These are phyloP conservation scores for Hafferia zeledoni DNA, from an alignment of 2,797 vertebrate genomes.

Conservation along the genomic window DNA sequence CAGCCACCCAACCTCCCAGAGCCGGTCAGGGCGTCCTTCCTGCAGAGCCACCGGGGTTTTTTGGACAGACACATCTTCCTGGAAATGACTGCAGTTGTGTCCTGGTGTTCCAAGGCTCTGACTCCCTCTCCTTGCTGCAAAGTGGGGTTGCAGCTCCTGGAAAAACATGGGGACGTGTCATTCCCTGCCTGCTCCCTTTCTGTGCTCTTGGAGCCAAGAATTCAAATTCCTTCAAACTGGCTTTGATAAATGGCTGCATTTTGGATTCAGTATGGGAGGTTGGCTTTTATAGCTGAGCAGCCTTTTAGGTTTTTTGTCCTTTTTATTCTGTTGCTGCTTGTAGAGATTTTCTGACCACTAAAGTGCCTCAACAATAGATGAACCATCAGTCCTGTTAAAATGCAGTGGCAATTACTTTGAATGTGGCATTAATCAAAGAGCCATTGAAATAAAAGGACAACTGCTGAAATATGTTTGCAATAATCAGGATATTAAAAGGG, in stretches of 20 bases:
- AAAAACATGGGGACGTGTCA: fast-evolving
- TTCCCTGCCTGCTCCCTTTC: not conserved
- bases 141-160: not conserved
- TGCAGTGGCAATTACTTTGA: not conserved
- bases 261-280: constrained; percentile 7
- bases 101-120: not conserved
- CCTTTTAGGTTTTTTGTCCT: not conserved
- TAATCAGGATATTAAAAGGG: not conserved
- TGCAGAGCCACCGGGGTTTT: not conserved
- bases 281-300: constrained; percentile 17
- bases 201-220: not conserved
- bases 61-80: not conserved
- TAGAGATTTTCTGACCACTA: not conserved
- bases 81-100: not conserved
- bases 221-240: not conserved
- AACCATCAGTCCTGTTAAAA: not conserved
- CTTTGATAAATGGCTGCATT: constrained; percentile 15
- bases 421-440: constrained; percentile 42
- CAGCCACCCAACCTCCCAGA: not conserved
- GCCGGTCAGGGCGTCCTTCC: not conserved
- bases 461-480: constrained; percentile 17
- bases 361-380: not conserved
- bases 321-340: not conserved
- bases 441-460: not conserved
- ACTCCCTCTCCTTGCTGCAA: not conserved